Conservation (phyloP, 2,113 vertebrate genomes). For the Egretta garzetta region DNA sequence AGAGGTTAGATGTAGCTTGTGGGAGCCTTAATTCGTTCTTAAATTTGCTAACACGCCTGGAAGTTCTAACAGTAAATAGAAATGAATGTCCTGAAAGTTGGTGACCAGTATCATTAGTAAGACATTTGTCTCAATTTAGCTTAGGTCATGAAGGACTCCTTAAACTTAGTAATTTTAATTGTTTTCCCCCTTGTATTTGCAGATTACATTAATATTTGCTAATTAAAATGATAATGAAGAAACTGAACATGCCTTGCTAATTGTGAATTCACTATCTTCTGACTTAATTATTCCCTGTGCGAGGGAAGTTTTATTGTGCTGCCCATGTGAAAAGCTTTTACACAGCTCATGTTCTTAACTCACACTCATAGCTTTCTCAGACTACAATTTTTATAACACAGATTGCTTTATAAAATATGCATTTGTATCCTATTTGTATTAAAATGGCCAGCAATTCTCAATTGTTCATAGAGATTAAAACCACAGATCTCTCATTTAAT, state of each 20-base stretch:
- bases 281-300: background rate
- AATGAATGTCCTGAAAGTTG: background rate
- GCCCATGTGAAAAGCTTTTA: background rate
- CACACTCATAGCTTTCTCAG: background rate
- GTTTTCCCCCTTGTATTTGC: constrained; percentile 11
- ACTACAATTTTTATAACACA: background rate
- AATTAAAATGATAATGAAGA: constrained; percentile 47
- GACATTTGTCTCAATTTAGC: constrained; percentile 33
- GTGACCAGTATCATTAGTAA: background rate
- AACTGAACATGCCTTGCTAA: background rate
- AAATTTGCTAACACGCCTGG: constrained; percentile 19
- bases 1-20: background rate
- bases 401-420: background rate
- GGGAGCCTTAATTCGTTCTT: constrained; percentile 14
- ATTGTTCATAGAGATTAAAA: background rate
- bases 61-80: constrained; percentile 39
- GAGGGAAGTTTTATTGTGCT: background rate
- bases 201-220: constrained; percentile 52
- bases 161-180: constrained; percentile 15
- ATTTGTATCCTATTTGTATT: background rate
- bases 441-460: background rate
- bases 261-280: background rate
- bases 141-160: constrained; percentile 15
- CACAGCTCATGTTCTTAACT: background rate
- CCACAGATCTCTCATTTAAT: background rate